Evolutionary conservation across 2,888 invertebrate species (phyloP), one percentile per base, ranked within the genome.

Genomic region (Troides oblongomaculatus): DNA sequence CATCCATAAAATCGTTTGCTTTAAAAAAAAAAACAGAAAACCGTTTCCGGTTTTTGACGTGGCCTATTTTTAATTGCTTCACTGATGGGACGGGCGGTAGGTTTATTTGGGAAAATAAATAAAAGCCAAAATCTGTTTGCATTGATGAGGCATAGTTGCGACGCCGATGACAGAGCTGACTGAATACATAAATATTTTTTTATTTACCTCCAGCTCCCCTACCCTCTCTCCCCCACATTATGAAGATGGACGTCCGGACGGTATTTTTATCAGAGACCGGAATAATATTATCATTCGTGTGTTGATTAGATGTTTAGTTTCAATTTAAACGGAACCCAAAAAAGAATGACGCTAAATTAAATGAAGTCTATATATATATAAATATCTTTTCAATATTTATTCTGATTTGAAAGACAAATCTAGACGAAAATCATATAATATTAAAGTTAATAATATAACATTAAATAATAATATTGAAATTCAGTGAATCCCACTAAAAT

Each of bases 91-190:
- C 46, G 46, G 46, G 12, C 46, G 12, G 46, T 2, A 64, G 73
- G 70, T 65, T 64, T 64, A 73, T 74, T 72, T 69, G 70, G 23
- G 74, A 77, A 82, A 84, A 84, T 84, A 84, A 83, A 83, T 85
- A 85, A 85, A 85, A 85, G 83, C 81, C 71, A 73, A 82, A 82
- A 78, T 83, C 80, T 84, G 85, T 85, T 81, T 70, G 72, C 76
- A 77, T 77, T 81, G 82, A 81, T 74, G 78, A 74, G 73, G 74
- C 76, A 74, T 77, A 77, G 78, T 77, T 76, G 66, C 64, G 43
- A 68, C 68, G 62, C 71, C 73, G 76, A 73, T 76, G 75, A 74
- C 76, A 71, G 71, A 59, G 25, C 70, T 72, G 75, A 72, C 64
- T 76, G 80, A 78, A 81, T 81, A 75, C 78, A 78, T 80, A 76